Percentiles rank a stretch among this genome's conserved stretches.
phyloP scores from a whole-genome alignment of 2,888 invertebrate genomes.

The Hydrotaea cyrtoneurina region DNA sequence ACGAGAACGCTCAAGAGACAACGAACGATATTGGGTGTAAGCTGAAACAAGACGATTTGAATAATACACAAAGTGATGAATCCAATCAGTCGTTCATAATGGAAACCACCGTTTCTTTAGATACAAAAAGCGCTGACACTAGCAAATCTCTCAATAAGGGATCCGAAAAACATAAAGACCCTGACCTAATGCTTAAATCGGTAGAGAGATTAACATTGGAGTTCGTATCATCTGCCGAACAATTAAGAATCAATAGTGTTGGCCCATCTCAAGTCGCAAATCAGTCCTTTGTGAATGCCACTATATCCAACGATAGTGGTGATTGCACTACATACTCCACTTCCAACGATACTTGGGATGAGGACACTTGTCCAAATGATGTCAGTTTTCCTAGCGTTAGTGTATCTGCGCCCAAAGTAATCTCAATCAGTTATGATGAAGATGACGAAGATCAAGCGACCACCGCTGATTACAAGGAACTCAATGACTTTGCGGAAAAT shows the following conservation, averaged over 20 bases:
- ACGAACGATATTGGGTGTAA: slow-evolving; percentile 77
- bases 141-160: slow-evolving; percentile 41
- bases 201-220: slow-evolving; percentile 85
- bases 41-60: slow-evolving; percentile 75
- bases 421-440: slow-evolving; percentile 85
- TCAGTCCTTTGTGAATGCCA: slow-evolving; percentile 46
- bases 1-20: slow-evolving; percentile 82
- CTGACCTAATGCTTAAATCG: slow-evolving; percentile 86
- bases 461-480: slow-evolving; percentile 69
- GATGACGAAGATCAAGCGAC: slow-evolving; percentile 79
- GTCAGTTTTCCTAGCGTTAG: slow-evolving; percentile 91
- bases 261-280: slow-evolving; percentile 49
- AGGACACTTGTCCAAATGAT: slow-evolving; percentile 88
- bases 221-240: slow-evolving; percentile 85
- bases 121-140: slow-evolving; percentile 56
- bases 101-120: slow-evolving; percentile 74
- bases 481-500: slow-evolving; percentile 75
- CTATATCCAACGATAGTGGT: slow-evolving; percentile 61
- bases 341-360: slow-evolving; percentile 88
- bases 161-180: slow-evolving; percentile 82
- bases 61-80: slow-evolving; percentile 76
- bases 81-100: slow-evolving; percentile 77
- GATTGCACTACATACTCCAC: slow-evolving; percentile 65
- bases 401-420: slow-evolving; percentile 87
- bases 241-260: slow-evolving; percentile 80